Evolutionary conservation across 2,113 vertebrate genomes (phyloP), one percentile per base, ranked within the genome.

Genomic region (Anoplopoma fimbria): DNA sequence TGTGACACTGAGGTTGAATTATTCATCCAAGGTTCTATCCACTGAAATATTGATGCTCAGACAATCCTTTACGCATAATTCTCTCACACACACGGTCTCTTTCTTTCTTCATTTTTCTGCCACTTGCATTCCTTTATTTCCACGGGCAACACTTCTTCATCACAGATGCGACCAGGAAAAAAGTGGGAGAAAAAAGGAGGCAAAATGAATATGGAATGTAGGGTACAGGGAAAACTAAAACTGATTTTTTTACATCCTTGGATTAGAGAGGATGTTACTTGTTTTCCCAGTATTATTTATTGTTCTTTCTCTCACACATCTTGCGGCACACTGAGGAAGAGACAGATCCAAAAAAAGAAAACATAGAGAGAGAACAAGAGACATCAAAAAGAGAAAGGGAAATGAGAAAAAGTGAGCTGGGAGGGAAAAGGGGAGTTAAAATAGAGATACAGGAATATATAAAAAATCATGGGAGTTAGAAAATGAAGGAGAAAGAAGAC

Each of bases 1-100:
- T 70, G 64, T 61, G 79, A 91, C 87, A 89, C 55, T 0, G 23
- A 64, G 61, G 58, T 23, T 92, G 69, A 93, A 95, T 93, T 88
- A 93, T 94, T 95, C 81, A 94, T 90, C 69, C 71, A 79, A 91
- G 82, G 77, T 85, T 88, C 79, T 23, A 45, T 78, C 79, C 62
- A 25, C 69, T 93, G 67, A 93, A 92, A 95, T 88, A 93, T 92
- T 93, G 65, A 94, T 91, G 88, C 67, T 73, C 49, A 72, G 69
- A 87, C 77, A 72, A 83, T 86, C 77, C 61, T 64, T 81, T 13
- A 42, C 77, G 79, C 81, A 74, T 81, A 77, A 57, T 76, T 77
- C 40, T 25, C 19, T 78, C 76, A 31, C 60, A 80, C 47, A 2
- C 51, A 40, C 38, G 38, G 8, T 4, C 12, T n/a, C 58, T 34